Conservation (phyloP, 2,797 vertebrate species). For the Pangasius larnaudii region DNA sequence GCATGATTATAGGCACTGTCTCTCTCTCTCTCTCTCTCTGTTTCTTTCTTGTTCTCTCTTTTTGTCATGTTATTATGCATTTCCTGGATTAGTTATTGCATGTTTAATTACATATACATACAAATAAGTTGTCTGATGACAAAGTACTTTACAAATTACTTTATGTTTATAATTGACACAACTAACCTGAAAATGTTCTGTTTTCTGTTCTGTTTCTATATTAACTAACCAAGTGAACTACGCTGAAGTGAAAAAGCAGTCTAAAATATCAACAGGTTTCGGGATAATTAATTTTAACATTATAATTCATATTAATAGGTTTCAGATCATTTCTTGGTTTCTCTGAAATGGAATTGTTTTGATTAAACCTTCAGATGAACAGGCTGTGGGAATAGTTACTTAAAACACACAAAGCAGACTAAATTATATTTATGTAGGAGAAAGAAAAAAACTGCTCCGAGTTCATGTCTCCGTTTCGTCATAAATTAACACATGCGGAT, state of each 20-base stretch:
- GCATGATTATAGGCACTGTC: conserved; percentile 31
- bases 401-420: not conserved
- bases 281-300: no score
- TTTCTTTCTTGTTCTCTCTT: no score
- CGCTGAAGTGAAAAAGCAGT: no score
- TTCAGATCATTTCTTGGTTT: not conserved
- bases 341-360: not conserved
- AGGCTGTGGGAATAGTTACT: not conserved
- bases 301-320: not conserved
- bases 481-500: not conserved
- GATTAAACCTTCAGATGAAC: not conserved
- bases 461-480: not conserved
- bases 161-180: no score
- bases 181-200: no score
- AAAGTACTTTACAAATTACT: no score
- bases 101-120: no score
- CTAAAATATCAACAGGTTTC: not conserved
- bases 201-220: no score
- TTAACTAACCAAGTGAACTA: no score
- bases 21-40: not conserved
- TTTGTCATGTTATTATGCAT: no score
- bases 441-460: not conserved
- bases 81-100: no score
- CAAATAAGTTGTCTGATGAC: no score
- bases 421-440: not conserved